Evolutionary conservation across 2,797 vertebrate species (phyloP).

Genomic region (Pantherophis vulpinus): DNA sequence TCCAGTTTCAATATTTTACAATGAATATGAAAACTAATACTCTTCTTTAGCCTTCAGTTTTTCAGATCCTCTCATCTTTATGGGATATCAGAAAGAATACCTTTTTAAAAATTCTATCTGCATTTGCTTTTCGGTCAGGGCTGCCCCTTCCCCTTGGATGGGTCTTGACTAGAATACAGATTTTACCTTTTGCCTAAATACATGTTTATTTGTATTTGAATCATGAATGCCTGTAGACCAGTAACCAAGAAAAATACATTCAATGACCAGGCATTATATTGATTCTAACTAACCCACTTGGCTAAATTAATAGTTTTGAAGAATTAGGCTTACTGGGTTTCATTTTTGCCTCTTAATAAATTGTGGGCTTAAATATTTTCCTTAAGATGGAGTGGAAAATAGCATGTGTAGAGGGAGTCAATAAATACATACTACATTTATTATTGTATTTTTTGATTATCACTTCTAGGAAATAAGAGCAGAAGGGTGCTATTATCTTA

Average conservation of each 20-base stretch:
- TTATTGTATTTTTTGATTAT: conserved; percentile 22
- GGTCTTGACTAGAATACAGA: not conserved
- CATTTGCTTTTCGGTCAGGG: not conserved
- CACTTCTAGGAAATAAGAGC: not conserved
- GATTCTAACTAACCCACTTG: not conserved
- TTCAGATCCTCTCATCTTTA: not conserved
- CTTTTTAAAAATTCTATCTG: not conserved
- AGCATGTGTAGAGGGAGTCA: conserved; percentile 1
- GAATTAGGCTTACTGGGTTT: not conserved
- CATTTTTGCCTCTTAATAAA: conserved; percentile 23
- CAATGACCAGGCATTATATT: not conserved
- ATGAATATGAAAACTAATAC: not conserved
- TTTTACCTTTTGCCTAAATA: not conserved
- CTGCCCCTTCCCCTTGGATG: not conserved
- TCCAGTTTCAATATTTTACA: not conserved
- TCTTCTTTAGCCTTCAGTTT: not conserved
- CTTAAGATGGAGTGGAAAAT: not conserved
- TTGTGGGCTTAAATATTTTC: not conserved
- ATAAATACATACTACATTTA: conserved; percentile 39
- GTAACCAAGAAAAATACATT: not conserved
- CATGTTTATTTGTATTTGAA: not conserved
- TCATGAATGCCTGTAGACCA: not conserved
- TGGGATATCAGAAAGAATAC: not conserved
- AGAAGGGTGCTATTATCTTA: not conserved
- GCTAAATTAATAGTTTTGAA: not conserved